Evolutionary conservation across 2,888 invertebrate species (phyloP), one percentile per base, ranked within the genome.

Genomic region (Apodemia hepburni): DNA sequence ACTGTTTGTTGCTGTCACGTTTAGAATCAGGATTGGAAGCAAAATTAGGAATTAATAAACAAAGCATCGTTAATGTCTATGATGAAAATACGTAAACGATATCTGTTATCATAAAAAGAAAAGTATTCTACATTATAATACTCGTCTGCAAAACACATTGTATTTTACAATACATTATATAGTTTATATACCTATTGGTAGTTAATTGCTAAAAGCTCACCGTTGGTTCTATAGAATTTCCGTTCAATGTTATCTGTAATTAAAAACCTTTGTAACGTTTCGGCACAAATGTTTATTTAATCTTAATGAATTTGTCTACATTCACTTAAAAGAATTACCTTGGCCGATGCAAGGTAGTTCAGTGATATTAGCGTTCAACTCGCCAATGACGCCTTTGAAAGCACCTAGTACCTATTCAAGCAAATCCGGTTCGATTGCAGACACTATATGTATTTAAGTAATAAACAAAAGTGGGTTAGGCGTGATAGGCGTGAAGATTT

Each of bases 261-360:
- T 33, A 51, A 29, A 60, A 27, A 51, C 47, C 62, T 61, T 64
- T 64, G 65, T 66, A 64, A 54, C 58, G 18, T 60, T 63, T 61
- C 65, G 49, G 60, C 59, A 61, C 59, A 65, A 64, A 60, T 61
- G 65, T 65, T 67, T 64, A 62, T 69, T 61, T 60, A 66, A 65
- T 65, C 61, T 58, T 45, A 64, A 60, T 61, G 58, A 65, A 60
- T 82, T 81, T 84, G 71, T 68, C 68, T 70, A 86, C 90, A 87
- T 89, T 90, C 89, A 87, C 87, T 87, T 82, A 74, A 74, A 47
- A 17, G n/a, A 47, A 72, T 64, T 75, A 77, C 87, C 88, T 90
- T 89, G 88, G 85, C 85, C 87, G 82, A 85, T 79, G 83, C 90
- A 84, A 88, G 85, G 89, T 86, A 84, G 85, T 83, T 85, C 81